Percentiles rank a stretch among this genome's conserved stretches.
Conservation (phyloP, 1,140 invertebrate genomes). For the Cheumatopsyche charites region DNA sequence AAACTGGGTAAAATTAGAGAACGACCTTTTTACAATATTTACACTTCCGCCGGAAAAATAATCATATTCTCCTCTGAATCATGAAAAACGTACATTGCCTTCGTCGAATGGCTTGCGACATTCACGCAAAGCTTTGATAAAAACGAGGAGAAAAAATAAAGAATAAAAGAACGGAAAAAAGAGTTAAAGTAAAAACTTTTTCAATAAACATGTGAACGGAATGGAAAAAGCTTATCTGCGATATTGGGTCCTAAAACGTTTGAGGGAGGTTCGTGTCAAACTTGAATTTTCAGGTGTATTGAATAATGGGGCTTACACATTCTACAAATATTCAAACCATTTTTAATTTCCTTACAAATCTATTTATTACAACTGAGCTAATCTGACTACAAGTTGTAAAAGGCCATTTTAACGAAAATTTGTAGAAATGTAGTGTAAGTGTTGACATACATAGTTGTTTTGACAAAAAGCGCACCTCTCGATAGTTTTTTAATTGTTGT, state of each 20-base stretch:
- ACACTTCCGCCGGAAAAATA: background rate
- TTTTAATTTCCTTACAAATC: too few species aligned
- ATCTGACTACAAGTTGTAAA: too few species aligned
- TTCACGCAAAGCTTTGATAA: background rate
- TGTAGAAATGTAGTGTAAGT: too few species aligned
- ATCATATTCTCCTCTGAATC: constrained; percentile 20
- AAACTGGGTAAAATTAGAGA: constrained; percentile 1
- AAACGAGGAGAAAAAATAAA: background rate
- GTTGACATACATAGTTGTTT: too few species aligned
- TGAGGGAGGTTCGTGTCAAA: background rate
- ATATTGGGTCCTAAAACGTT: constrained; percentile 8
- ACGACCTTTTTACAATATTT: constrained; percentile 6
- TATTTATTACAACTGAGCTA: too few species aligned
- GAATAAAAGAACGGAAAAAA: background rate
- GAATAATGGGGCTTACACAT: too few species aligned
- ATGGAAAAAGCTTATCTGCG: background rate
- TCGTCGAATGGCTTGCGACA: background rate
- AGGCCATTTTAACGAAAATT: too few species aligned
- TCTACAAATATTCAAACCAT: too few species aligned
- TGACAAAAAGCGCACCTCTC: too few species aligned
- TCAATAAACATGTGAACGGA: constrained; percentile 14
- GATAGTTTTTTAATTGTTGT: too few species aligned
- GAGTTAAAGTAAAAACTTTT: background rate
- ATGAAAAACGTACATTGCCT: background rate
- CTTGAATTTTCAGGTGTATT: background rate